Base-by-base conservation (phyloP, 2,797 vertebrate genomes). In the Salarias fasciatus region DNA sequence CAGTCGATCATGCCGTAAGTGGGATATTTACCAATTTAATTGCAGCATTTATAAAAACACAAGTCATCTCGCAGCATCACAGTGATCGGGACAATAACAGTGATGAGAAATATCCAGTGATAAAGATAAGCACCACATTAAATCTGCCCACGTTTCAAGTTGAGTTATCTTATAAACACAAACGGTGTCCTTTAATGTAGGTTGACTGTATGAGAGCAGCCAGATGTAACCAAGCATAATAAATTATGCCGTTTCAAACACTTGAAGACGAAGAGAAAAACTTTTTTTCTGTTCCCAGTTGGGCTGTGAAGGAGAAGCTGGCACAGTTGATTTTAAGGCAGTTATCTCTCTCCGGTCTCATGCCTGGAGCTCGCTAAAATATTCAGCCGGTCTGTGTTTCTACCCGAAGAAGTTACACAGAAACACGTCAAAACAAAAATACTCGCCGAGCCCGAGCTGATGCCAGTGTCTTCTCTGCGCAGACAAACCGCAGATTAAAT, bases 311-410 rank as follows among this genome's bases (percentile, higher is more conserved):
- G 37, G 18, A 47, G 60, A 57, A 24, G 56, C 24, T 41, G 62
- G 45, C 61, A 45, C 57, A 45, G 40, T 35, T 35, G 6, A 35
- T 58, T 79, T 63, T 37, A 42, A 55, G 33, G n/a, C 54, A 45
- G 69, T 77, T 69, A 48, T 79, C 33, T 62, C 11, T 66, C 46
- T 61, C 57, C 29, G 18, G 36, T 58, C 75, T 4, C 5, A 5
- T 2, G 52, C 72, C 79, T 60, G 7, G 24, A 66, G 75, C 47
- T 3, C 53, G 52, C 8, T 78, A 40, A 68, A 76, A 78, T 65
- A 74, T 80, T 72, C 63, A 72, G 63, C 40, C 1, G 8, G 48
- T 18, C 18, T 24, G 18, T 43, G 41, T 54, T 71, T 11, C 47
- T 41, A 48, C 28, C 37, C 15, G n/a, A 49, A 60, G 35, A 72